These are phyloP conservation scores for Pachyuromys duprasi DNA, from an alignment of 2,797 vertebrate genomes.

Conservation along the genomic window DNA sequence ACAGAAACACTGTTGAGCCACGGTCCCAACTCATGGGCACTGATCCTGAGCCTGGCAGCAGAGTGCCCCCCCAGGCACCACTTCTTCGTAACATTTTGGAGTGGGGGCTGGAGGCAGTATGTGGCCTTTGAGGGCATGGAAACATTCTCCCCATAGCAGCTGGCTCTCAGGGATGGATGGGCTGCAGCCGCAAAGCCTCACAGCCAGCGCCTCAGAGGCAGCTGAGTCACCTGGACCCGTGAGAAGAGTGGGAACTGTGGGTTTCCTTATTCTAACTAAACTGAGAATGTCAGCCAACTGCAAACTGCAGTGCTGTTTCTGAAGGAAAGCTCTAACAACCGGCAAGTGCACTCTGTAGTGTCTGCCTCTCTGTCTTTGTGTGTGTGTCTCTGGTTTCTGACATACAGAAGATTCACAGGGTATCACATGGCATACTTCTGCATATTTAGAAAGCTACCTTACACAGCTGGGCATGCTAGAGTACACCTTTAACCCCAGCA, in stretches of 20 bases:
- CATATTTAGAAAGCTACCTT: background rate
- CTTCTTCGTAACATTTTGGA: background rate
- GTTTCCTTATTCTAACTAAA: background rate
- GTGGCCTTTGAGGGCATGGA: background rate
- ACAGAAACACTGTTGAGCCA: background rate
- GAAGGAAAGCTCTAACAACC: background rate
- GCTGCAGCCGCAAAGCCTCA: background rate
- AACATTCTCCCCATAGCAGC: background rate
- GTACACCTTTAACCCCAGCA: no score
- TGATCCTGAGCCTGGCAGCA: background rate
- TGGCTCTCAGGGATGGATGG: background rate
- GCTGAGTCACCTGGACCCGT: background rate
- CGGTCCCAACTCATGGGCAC: background rate
- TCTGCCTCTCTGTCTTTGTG: background rate
- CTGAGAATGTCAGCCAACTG: background rate
- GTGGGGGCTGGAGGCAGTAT: background rate
- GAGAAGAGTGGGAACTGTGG: background rate
- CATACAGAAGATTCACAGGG: background rate
- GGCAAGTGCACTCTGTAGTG: background rate
- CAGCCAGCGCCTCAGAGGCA: background rate
- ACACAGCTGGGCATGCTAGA: no score
- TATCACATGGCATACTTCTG: background rate
- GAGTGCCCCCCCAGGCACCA: background rate
- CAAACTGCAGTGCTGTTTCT: background rate
- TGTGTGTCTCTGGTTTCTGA: background rate